phyloP scores from a whole-genome alignment of 1,140 invertebrate genomes.

The Caerostris extrusa region DNA sequence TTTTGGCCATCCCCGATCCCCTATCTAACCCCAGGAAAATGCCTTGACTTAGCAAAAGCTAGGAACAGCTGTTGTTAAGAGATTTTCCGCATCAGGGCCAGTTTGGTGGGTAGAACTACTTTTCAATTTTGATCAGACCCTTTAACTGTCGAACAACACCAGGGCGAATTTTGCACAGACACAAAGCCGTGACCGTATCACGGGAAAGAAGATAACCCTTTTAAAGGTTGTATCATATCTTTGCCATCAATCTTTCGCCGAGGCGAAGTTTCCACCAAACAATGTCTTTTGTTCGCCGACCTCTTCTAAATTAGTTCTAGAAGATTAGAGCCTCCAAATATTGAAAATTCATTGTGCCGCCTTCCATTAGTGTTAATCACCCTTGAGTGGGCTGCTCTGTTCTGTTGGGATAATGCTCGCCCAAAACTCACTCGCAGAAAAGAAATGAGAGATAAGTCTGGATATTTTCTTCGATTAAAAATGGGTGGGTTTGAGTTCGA shows the following conservation, averaged over 20 bases:
- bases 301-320: slow-evolving; percentile 53
- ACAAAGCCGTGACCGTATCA: slow-evolving; percentile 46
- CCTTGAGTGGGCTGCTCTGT: slow-evolving; percentile 23
- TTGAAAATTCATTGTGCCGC: slow-evolving; percentile 61
- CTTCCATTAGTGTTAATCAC: slow-evolving; percentile 64
- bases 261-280: slow-evolving; percentile 36
- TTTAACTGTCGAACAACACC: slow-evolving; percentile 19
- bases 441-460: no score
- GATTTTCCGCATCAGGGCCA: slow-evolving; percentile 44
- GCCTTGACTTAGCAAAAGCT: no score
- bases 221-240: slow-evolving; percentile 65
- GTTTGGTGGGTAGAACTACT: background rate
- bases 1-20: no score
- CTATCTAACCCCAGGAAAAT: no score
- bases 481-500: no score
- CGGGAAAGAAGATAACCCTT: slow-evolving; percentile 51
- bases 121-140: slow-evolving; percentile 62
- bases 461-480: no score
- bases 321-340: slow-evolving; percentile 51
- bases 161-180: background rate
- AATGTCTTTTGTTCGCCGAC: slow-evolving; percentile 55
- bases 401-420: background rate
- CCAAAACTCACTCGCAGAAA: background rate
- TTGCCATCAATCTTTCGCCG: slow-evolving; percentile 55
- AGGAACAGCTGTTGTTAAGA: background rate